A percentile compares a stretch with the other conserved stretches of the same genome.
Evolutionary conservation across 2,888 invertebrate genomes (phyloP).

Genomic region (Temnothorax unifasciatus): DNA sequence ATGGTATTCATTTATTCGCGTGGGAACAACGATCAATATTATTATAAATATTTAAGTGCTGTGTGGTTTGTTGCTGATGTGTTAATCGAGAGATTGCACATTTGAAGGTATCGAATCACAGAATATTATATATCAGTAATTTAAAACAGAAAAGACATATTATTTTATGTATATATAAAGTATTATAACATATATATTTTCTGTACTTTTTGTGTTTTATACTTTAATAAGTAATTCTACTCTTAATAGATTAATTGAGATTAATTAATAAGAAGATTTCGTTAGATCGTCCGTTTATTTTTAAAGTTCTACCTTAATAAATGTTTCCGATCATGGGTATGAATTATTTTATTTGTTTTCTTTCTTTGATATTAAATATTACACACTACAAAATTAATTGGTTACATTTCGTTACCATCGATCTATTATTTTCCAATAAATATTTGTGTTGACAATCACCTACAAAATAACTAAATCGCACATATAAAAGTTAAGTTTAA

Average conservation of each 20-base stretch:
- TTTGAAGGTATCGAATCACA: neutral
- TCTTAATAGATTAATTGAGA: too few relatives aligned
- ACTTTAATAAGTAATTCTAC: too few relatives aligned
- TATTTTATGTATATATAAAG: neutral
- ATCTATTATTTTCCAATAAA: slow-evolving; percentile 11
- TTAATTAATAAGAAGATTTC: neutral
- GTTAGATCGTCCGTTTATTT: too few relatives aligned
- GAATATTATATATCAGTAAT: neutral
- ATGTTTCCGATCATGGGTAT: neutral
- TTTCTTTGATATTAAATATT: neutral
- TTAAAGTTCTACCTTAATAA: neutral
- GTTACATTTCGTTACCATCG: neutral
- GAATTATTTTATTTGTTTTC: neutral
- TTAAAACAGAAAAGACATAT: neutral
- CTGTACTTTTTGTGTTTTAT: neutral
- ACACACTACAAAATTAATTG: neutral
- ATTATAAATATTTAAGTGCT: neutral
- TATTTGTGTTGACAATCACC: neutral
- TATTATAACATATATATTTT: neutral
- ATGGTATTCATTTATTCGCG: neutral
- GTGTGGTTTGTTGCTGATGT: neutral
- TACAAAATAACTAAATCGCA: slow-evolving; percentile 16
- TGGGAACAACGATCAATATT: neutral
- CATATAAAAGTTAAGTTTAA: neutral
- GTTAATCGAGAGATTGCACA: neutral